These are phyloP conservation scores for Lamellibrachia satsuma DNA, from an alignment of 2,888 invertebrate genomes.

Conservation along the genomic window DNA sequence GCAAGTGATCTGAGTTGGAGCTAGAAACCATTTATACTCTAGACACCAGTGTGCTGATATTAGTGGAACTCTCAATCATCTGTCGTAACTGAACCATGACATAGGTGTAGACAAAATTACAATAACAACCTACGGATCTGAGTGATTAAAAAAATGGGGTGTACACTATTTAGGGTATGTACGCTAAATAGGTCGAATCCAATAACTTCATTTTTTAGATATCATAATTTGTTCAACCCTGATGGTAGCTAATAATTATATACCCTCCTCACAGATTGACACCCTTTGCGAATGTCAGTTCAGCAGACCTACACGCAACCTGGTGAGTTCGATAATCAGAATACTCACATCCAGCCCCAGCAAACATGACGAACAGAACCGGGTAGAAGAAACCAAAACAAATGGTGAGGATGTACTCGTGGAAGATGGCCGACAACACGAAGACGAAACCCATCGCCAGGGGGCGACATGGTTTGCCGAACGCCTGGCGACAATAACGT, in stretches of 20 bases:
- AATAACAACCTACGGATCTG: too few species aligned
- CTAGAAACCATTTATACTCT: too few species aligned
- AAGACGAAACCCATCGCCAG: slow-evolving; percentile 76
- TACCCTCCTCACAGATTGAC: neutral
- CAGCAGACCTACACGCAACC: neutral
- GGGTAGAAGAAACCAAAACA: slow-evolving; percentile 89
- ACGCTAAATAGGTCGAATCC: too few species aligned
- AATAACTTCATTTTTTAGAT: too few species aligned
- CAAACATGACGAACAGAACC: slow-evolving; percentile 81
- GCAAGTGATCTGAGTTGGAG: too few species aligned
- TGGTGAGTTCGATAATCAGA: neutral
- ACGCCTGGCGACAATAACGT: slow-evolving; percentile 29
- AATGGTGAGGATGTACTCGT: slow-evolving; percentile 85
- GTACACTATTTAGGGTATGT: too few species aligned
- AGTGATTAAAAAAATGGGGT: too few species aligned
- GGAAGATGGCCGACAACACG: slow-evolving; percentile 83
- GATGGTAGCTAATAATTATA: neutral
- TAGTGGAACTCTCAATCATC: too few species aligned
- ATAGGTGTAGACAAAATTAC: too few species aligned
- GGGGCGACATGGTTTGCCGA: slow-evolving; percentile 43
- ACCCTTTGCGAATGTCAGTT: neutral
- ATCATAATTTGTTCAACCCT: too few species aligned
- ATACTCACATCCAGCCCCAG: slow-evolving; percentile 72
- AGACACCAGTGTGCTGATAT: too few species aligned
- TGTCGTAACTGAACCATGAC: too few species aligned